A percentile compares a stretch with the other conserved stretches of the same genome.
These are phyloP conservation scores for Paramormyrops kingsleyae DNA, from an alignment of 2,113 vertebrate genomes.

Conservation along the genomic window DNA sequence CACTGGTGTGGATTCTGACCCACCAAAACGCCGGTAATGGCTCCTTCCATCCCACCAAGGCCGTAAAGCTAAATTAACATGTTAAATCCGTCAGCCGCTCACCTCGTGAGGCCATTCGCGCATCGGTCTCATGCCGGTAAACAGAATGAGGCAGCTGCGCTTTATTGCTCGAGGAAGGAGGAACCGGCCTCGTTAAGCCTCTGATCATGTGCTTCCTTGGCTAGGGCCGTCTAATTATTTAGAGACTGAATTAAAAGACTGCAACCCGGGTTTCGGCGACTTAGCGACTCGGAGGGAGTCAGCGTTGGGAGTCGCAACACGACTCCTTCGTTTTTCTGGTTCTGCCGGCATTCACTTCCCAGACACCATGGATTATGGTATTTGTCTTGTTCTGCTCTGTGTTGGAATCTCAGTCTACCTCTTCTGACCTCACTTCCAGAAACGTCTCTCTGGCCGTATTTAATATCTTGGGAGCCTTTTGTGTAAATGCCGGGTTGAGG, in stretches of 20 bases:
- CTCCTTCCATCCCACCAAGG: background rate
- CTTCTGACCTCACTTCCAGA: background rate
- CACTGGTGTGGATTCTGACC: background rate
- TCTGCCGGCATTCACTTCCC: background rate
- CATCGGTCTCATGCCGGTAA: background rate
- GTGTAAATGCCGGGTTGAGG: background rate
- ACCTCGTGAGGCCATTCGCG: background rate
- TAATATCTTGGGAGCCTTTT: background rate
- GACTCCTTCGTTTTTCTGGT: background rate
- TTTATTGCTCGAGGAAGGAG: background rate
- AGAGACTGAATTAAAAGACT: background rate
- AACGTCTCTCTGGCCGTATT: background rate
- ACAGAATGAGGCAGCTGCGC: background rate
- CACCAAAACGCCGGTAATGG: background rate
- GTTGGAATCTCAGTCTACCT: background rate
- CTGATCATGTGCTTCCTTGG: background rate
- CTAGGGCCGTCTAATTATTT: background rate
- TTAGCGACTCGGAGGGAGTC: background rate
- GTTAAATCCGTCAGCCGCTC: constrained; percentile 1
- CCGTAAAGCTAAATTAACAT: constrained; percentile 19
- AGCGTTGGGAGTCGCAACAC: background rate
- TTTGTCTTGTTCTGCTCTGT: background rate
- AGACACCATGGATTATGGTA: background rate
- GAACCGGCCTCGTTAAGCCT: background rate
- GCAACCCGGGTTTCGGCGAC: background rate